phyloP scores from a whole-genome alignment of 2,797 vertebrate species.

The Heterohyrax brucei region DNA sequence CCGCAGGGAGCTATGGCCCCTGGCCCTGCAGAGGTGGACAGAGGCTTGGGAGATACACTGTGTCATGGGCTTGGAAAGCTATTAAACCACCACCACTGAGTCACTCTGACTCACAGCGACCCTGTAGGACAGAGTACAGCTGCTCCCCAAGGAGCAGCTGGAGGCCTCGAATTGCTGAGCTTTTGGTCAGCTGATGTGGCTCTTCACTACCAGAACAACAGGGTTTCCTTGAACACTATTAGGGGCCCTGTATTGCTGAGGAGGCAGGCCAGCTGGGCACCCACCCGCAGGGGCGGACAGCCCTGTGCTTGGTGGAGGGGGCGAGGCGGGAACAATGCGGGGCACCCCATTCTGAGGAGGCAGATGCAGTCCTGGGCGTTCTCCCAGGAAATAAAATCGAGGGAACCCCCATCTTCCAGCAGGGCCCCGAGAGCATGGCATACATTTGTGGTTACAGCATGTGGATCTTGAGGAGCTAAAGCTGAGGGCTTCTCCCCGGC shows the following conservation, averaged over 20 bases:
- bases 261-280: background rate
- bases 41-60: no score
- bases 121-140: no score
- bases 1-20: background rate
- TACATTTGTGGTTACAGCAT: rapidly evolving
- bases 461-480: rapidly evolving
- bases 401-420: no score
- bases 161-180: no score
- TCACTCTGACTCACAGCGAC: no score
- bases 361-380: background rate
- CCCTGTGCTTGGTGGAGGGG: rapidly evolving
- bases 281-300: rapidly evolving
- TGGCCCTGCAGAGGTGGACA: background rate
- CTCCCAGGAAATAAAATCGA: background rate
- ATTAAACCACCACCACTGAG: no score
- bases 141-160: no score
- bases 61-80: background rate
- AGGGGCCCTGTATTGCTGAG: rapidly evolving
- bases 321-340: background rate
- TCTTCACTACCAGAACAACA: no score
- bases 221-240: background rate
- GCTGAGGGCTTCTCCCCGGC: rapidly evolving
- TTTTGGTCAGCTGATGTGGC: no score
- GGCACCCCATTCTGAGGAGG: background rate
- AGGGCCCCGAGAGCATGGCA: background rate